These are phyloP conservation scores for Sminthurides bifidus DNA, from an alignment of 1,140 invertebrate genomes.

Conservation along the genomic window DNA sequence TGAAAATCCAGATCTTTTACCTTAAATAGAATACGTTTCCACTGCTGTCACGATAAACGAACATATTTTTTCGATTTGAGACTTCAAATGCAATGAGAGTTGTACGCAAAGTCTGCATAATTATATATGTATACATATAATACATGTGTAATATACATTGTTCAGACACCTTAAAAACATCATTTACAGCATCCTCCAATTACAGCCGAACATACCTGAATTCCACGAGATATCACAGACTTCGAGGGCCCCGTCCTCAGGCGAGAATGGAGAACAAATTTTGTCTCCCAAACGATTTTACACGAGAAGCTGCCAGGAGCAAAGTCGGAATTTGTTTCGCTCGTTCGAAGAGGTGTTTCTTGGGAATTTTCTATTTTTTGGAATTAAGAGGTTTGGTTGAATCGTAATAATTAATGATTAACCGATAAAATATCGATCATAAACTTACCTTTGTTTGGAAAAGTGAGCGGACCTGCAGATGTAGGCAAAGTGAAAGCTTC, in stretches of 20 bases:
- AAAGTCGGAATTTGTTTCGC: slow-evolving; percentile 31
- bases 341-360: too few relatives aligned
- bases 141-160: not conserved
- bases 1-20: slow-evolving; percentile 31
- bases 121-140: slow-evolving; percentile 31
- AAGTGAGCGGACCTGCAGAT: not conserved
- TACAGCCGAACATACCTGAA: slow-evolving; percentile 38
- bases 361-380: too few relatives aligned
- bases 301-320: slow-evolving; percentile 57
- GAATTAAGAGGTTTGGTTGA: too few relatives aligned
- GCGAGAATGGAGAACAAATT: slow-evolving; percentile 58
- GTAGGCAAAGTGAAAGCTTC: not conserved
- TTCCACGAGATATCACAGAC: slow-evolving; percentile 47
- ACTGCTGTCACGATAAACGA: slow-evolving; percentile 57
- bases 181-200: slow-evolving; percentile 6
- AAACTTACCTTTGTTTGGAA: slow-evolving; percentile 1
- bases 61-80: slow-evolving; percentile 65
- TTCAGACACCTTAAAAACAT: not conserved
- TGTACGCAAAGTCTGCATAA: slow-evolving; percentile 45
- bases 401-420: too few relatives aligned
- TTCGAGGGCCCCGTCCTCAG: slow-evolving; percentile 53
- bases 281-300: slow-evolving; percentile 57
- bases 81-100: slow-evolving; percentile 61
- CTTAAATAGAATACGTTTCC: slow-evolving; percentile 59
- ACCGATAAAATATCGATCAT: too few relatives aligned